phyloP scores from a whole-genome alignment of 92 coral and sea anemone genomes.

The Phenganax stokvisi region DNA sequence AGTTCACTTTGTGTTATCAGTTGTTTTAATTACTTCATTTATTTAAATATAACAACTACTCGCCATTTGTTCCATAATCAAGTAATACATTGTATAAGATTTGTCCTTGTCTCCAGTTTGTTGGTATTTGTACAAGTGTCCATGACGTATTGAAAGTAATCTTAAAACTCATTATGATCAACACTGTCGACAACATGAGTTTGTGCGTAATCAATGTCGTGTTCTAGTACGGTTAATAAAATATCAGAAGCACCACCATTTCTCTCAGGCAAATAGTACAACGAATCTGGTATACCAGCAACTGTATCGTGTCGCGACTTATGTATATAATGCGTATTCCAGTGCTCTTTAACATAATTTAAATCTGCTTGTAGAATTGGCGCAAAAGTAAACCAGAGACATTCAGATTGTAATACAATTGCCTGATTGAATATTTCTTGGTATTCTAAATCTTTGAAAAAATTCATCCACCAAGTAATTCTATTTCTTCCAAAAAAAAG shows the following conservation, averaged over 20 bases:
- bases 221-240: constrained; percentile 15
- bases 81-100: constrained; percentile 25
- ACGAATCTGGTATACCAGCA: constrained; percentile 43
- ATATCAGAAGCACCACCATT: constrained; percentile 39
- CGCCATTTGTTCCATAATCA: constrained; percentile 10
- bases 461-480: constrained; percentile 50
- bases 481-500: constrained; percentile 48
- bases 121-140: constrained; percentile 8
- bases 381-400: constrained; percentile 49
- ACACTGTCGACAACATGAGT: constrained; percentile 7
- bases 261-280: constrained; percentile 36
- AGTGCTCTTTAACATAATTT: constrained; percentile 34
- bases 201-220: constrained; percentile 24
- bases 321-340: constrained; percentile 50
- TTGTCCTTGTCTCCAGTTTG: constrained; percentile 40
- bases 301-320: constrained; percentile 42
- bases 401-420: constrained; percentile 32
- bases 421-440: constrained; percentile 27
- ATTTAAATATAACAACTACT: not conserved
- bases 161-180: constrained; percentile 42
- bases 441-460: constrained; percentile 47
- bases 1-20: not conserved
- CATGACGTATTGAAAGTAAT: constrained; percentile 50
- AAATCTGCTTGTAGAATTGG: constrained; percentile 41
- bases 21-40: not conserved